Evolutionary conservation across 2,797 vertebrate genomes (phyloP).

Genomic region (Rhinatrema bivittatum): DNA sequence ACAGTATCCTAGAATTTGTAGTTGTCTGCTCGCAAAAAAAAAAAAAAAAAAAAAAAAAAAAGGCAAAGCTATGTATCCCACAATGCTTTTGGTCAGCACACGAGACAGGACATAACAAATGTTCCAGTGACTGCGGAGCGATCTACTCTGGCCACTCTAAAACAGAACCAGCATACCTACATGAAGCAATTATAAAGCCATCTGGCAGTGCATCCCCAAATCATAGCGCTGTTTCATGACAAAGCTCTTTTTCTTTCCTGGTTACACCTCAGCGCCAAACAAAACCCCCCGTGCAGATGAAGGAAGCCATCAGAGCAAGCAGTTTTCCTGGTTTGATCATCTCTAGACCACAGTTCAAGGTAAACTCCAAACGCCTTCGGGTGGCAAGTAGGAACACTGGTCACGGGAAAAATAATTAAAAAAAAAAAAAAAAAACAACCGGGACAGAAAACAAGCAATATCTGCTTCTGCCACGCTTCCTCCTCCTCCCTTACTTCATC

Average conservation of each 20-base stretch:
- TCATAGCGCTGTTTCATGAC: slow-evolving; percentile 53
- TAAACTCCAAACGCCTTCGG: slow-evolving; percentile 14
- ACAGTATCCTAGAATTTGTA: too few relatives aligned
- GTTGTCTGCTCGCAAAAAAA: too few relatives aligned
- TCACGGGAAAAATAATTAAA: too few relatives aligned
- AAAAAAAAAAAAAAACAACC: slow-evolving; percentile 19
- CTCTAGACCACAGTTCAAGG: slow-evolving; percentile 22
- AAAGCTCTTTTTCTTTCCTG: slow-evolving; percentile 18
- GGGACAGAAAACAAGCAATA: neutral
- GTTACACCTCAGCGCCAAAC: slow-evolving; percentile 29
- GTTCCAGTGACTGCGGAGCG: too few relatives aligned
- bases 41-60: too few relatives aligned
- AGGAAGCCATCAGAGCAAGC: slow-evolving; percentile 17
- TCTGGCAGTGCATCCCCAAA: slow-evolving; percentile 63
- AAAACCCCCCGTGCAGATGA: slow-evolving; percentile 19
- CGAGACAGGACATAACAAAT: too few relatives aligned
- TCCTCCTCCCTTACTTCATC: slow-evolving; percentile 2
- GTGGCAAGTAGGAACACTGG: slow-evolving; percentile 4
- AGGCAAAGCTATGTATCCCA: too few relatives aligned
- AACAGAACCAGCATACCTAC: slow-evolving; percentile 60
- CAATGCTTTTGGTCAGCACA: too few relatives aligned
- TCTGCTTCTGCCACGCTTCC: slow-evolving; percentile 6
- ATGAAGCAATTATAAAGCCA: slow-evolving; percentile 74
- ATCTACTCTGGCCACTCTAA: too few relatives aligned
- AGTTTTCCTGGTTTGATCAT: slow-evolving; percentile 16